Percentiles rank a stretch among this genome's conserved stretches.
Evolutionary conservation across 1,140 invertebrate species (phyloP).

Genomic region (Trichomalopsis sarcophagae): DNA sequence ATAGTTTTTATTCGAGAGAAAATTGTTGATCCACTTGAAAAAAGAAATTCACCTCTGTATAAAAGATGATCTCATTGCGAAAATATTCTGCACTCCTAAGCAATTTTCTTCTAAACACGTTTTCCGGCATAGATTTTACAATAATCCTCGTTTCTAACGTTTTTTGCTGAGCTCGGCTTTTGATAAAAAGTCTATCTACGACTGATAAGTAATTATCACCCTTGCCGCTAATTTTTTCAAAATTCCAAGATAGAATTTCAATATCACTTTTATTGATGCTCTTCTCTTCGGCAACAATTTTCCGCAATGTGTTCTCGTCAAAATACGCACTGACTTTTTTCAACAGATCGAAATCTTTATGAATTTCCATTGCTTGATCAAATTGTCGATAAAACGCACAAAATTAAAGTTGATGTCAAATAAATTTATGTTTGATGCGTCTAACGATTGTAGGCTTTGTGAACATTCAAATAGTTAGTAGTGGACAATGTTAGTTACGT

Average conservation of each 20-base stretch:
- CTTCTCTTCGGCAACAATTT: slow-evolving; percentile 63
- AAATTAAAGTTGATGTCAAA: no score
- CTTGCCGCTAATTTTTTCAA: slow-evolving; percentile 71
- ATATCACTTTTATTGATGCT: slow-evolving; percentile 63
- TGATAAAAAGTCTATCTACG: slow-evolving; percentile 76
- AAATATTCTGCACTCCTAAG: slow-evolving; percentile 82
- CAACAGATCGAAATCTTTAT: slow-evolving; percentile 14
- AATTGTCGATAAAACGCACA: neutral
- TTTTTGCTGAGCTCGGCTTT: slow-evolving; percentile 64
- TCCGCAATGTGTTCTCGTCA: slow-evolving; percentile 64
- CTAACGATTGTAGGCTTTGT: no score
- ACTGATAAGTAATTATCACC: slow-evolving; percentile 79
- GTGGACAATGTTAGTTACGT: no score
- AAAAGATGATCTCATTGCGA: slow-evolving; percentile 81
- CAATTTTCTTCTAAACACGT: slow-evolving; percentile 78
- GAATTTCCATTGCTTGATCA: neutral
- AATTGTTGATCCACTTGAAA: slow-evolving; percentile 74
- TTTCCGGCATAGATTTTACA: slow-evolving; percentile 80
- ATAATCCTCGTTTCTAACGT: slow-evolving; percentile 73
- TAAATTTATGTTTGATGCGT: no score
- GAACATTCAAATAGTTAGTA: no score
- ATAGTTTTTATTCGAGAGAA: slow-evolving; percentile 71
- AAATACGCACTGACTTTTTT: slow-evolving; percentile 55
- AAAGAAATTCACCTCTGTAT: slow-evolving; percentile 75
- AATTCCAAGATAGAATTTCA: slow-evolving; percentile 65